Evolutionary conservation across 2,113 vertebrate genomes (phyloP), one percentile per base, ranked within the genome.

Genomic region (Pachycephala philippinensis): DNA sequence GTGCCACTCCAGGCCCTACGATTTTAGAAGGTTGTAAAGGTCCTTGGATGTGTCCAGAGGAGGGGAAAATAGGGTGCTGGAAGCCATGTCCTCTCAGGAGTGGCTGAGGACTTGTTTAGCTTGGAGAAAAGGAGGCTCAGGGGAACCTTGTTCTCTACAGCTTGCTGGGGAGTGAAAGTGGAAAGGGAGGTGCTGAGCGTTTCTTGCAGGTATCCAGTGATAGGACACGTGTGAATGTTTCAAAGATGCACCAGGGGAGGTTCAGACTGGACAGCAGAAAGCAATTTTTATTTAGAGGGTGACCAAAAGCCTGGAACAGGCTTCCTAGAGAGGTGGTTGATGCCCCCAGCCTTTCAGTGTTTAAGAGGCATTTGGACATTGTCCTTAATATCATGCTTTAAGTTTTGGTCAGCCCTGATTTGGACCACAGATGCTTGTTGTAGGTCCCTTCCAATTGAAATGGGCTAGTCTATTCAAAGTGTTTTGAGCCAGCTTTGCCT

Each of bases 181-280:
- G 3, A 42, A 31, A 65, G 4, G 14, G 21, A 56, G 13, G 4
- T 30, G 27, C 24, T 61, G 75, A 56, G 23, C 15, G 65, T 39
- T 81, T 76, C 78, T 77, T 1, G 1, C 23, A 50, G 17, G 2
- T 3, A 21, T 65, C 21, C 37, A 47, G 30, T 15, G 21, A 6
- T 2, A 44, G 20, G n/a, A 65, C 0, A 1, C 0, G 0, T 10
- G 39, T 9, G 11, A 90, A 33, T 28, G 15, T 81, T 54, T 54
- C 60, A 78, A 60, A 85, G 50, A 24, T 35, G 40, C 7, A 7
- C 1, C 21, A 33, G 10, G 17, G 4, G 13, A 70, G 10, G 7
- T 53, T 70, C 45, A 54, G 27, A 61, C 27, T 35, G n/a, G 37
- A 31, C 9, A 28, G 17, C 8, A 42, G 26, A 27, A 65, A 79